Conservation (phyloP, 2,113 vertebrate species). For the Strix aluco region DNA sequence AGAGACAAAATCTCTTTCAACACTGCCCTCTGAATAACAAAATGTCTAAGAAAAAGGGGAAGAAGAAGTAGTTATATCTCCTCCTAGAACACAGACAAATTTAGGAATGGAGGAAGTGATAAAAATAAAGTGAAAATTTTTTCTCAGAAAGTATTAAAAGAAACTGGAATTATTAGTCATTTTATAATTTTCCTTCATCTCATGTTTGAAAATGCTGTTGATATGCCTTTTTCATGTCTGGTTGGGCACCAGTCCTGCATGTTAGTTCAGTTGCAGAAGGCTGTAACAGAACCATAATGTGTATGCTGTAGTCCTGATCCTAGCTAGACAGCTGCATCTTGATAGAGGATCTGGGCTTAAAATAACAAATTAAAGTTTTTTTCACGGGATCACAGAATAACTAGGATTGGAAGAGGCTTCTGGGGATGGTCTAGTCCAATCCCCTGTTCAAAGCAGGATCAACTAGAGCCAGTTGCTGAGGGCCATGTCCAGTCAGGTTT, state of each 20-base stretch:
- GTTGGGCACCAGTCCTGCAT: fast-evolving
- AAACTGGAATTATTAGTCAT: neutral
- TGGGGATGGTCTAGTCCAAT: neutral
- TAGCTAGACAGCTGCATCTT: neutral
- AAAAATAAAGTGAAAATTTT: neutral
- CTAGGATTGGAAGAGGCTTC: neutral
- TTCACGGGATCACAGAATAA: neutral
- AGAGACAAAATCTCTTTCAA: neutral
- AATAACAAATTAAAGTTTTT: neutral
- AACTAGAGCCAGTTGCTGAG: neutral
- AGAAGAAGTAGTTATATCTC: neutral
- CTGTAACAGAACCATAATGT: neutral
- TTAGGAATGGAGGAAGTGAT: neutral
- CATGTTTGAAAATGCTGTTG: neutral
- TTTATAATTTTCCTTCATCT: neutral
- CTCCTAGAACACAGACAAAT: neutral
- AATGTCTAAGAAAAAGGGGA: neutral
- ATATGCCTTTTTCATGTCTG: neutral
- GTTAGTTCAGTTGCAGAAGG: neutral
- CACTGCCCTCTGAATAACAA: neutral
- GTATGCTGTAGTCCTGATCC: neutral
- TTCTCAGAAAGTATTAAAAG: neutral
- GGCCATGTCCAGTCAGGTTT: neutral
- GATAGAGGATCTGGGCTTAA: neutral
- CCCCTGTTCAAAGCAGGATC: neutral